A percentile compares a stretch with the other conserved stretches of the same genome.
phyloP scores from a whole-genome alignment of 1,140 invertebrate genomes.

The Parapsyche elsis region DNA sequence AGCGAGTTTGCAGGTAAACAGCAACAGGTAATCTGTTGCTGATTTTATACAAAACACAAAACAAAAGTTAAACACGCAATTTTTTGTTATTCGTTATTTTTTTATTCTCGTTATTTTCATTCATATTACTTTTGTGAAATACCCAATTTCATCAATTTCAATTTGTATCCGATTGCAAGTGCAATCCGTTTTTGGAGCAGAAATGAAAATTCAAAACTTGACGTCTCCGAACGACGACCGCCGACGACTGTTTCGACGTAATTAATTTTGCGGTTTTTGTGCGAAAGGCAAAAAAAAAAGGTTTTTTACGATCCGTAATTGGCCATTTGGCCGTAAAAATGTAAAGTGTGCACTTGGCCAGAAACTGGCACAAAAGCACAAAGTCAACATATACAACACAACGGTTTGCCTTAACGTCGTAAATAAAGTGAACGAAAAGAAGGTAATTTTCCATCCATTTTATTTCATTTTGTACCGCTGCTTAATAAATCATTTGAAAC shows the following conservation, averaged over 20 bases:
- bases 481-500: too few species aligned
- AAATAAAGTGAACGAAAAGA: constrained; percentile 3
- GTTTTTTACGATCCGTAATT: constrained; percentile 5
- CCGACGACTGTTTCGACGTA: neutral
- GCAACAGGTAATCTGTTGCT: constrained; percentile 29
- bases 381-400: constrained; percentile 1
- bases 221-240: neutral
- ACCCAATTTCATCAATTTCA: too few species aligned
- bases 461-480: neutral
- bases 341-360: constrained; percentile 6
- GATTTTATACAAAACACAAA: neutral
- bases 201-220: neutral
- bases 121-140: too few species aligned
- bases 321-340: constrained; percentile 16
- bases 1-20: neutral
- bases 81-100: too few species aligned
- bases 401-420: neutral
- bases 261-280: neutral
- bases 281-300: neutral
- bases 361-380: constrained; percentile 8
- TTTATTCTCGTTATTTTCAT: too few species aligned
- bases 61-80: neutral
- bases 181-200: too few species aligned
- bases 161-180: too few species aligned
- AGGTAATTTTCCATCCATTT: neutral